Conservation (phyloP, 2,113 vertebrate genomes). For the Eubucco bourcierii region DNA sequence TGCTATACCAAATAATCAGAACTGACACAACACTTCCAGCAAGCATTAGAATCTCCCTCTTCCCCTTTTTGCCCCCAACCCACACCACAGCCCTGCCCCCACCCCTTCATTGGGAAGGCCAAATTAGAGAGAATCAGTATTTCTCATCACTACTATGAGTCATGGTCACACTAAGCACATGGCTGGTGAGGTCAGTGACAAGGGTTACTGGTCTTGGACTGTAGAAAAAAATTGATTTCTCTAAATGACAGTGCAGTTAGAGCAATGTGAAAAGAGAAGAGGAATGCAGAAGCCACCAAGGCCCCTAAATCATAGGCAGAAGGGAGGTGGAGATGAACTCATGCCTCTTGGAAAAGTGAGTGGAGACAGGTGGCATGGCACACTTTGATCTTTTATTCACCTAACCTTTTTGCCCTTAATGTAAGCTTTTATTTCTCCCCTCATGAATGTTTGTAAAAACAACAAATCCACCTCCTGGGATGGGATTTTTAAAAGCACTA, state of each 20-base stretch:
- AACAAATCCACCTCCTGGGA: background rate
- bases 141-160: constrained; percentile 39
- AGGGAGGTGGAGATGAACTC: background rate
- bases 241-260: background rate
- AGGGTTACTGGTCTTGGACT: background rate
- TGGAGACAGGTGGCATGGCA: background rate
- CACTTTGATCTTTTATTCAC: background rate
- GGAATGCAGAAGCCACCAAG: background rate
- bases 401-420: background rate
- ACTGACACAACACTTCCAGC: constrained; percentile 59
- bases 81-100: background rate
- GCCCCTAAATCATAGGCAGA: background rate
- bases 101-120: background rate
- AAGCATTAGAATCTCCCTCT: constrained; percentile 38
- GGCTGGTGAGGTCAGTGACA: constrained; percentile 37
- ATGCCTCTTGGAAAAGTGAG: background rate
- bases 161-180: constrained; percentile 39
- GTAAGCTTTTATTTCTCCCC: background rate
- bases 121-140: constrained; percentile 30
- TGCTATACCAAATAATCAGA: constrained; percentile 21
- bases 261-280: constrained; percentile 1
- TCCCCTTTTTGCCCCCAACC: background rate
- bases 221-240: background rate
- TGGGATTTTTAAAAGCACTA: background rate
- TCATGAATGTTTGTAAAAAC: background rate